Conservation (phyloP, 2,888 invertebrate genomes). For the Elmis aenea region DNA sequence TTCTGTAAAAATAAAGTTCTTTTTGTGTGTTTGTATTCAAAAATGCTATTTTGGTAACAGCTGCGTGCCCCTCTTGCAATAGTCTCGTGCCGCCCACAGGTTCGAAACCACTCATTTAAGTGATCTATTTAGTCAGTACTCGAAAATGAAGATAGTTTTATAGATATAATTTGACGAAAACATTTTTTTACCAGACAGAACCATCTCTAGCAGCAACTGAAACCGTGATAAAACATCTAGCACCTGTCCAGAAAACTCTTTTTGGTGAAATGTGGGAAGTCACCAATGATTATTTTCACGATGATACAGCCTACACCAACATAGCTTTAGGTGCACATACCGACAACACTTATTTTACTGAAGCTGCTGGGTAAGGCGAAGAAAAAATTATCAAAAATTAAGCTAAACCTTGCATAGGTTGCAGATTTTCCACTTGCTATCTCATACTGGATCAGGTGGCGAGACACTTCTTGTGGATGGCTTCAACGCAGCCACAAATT, state of each 20-base stretch:
- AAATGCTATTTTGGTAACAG: too few relatives aligned
- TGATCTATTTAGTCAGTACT: too few relatives aligned
- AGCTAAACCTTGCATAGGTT: conserved; percentile 6
- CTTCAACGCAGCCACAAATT: conserved; percentile 57
- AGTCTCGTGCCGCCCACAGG: too few relatives aligned
- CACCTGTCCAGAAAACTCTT: conserved; percentile 62
- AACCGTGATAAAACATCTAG: conserved; percentile 52
- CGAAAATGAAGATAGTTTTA: too few relatives aligned
- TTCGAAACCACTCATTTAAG: too few relatives aligned
- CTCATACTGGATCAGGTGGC: conserved; percentile 61
- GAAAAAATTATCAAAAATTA: background rate
- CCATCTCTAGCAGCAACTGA: conserved; percentile 51
- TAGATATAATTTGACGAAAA: too few relatives aligned
- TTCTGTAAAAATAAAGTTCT: too few relatives aligned
- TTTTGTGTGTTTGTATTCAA: too few relatives aligned
- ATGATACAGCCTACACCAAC: conserved; percentile 70
- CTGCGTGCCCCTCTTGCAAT: too few relatives aligned
- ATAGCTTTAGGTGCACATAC: conserved; percentile 66
- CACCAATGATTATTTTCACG: conserved; percentile 53
- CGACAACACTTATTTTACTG: conserved; percentile 73
- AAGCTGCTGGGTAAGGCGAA: conserved; percentile 60
- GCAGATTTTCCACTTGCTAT: conserved; percentile 54
- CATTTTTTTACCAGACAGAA: conserved; percentile 48
- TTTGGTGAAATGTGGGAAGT: conserved; percentile 74
- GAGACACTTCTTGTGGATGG: conserved; percentile 73